Evolutionary conservation across 2,113 vertebrate genomes (phyloP).

Genomic region (Pungitius pungitius): DNA sequence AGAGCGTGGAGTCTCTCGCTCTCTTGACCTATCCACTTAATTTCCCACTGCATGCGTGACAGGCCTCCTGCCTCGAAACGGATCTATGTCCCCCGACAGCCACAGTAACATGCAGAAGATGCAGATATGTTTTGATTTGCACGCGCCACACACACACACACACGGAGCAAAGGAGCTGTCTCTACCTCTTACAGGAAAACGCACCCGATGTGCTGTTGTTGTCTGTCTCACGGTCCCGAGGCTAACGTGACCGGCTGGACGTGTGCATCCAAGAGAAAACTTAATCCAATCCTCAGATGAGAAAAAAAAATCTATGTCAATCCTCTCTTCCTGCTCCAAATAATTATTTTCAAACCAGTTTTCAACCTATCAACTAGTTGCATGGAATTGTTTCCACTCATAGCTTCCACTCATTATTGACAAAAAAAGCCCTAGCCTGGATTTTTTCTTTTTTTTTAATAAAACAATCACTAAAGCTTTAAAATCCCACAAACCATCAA

Average conservation of each 20-base stretch:
- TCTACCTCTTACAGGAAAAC: neutral
- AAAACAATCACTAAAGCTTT: neutral
- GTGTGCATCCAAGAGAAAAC: conserved; percentile 31
- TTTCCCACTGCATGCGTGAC: conserved; percentile 27
- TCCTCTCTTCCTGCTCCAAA: neutral
- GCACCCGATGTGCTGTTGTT: conserved; percentile 14
- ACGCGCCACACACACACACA: conserved; percentile 8
- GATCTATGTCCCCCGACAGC: conserved; percentile 21
- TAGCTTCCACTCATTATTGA: neutral
- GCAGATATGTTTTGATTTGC: conserved; percentile 49
- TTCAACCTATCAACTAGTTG: neutral
- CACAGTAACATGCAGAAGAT: conserved; percentile 31
- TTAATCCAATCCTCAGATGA: conserved; percentile 5
- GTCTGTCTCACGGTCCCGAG: conserved; percentile 10
- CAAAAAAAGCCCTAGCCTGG: neutral
- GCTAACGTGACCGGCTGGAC: conserved; percentile 28
- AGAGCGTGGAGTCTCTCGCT: neutral
- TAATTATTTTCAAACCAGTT: neutral
- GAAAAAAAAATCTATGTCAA: conserved; percentile 6
- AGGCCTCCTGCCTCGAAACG: conserved; percentile 19
- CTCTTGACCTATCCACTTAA: neutral
- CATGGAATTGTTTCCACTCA: neutral
- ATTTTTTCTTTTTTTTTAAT: neutral
- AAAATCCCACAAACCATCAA: no score
- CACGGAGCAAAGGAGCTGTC: neutral